These are phyloP conservation scores for Platerodrilus igneus DNA, from an alignment of 2,888 invertebrate genomes.

Conservation along the genomic window DNA sequence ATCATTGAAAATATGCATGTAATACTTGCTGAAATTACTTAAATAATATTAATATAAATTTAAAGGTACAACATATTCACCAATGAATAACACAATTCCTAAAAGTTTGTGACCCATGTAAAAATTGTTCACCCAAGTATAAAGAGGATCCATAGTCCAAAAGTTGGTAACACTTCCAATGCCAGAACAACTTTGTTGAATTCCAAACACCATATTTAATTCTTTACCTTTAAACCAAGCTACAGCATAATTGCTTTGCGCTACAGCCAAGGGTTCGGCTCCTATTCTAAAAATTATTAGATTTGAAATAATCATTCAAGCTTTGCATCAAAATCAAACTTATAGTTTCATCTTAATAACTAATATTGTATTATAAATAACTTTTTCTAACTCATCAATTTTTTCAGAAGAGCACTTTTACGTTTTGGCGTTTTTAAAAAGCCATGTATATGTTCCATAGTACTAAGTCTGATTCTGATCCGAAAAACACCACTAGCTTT, in stretches of 20 bases:
- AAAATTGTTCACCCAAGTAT: constrained; percentile 64
- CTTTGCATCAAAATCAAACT: too few relatives aligned
- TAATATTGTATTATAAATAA: too few relatives aligned
- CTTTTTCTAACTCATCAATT: too few relatives aligned
- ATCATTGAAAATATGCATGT: constrained; percentile 82
- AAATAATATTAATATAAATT: constrained; percentile 19
- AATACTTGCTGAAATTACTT: constrained; percentile 66
- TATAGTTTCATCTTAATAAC: too few relatives aligned
- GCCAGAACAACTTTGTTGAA: constrained; percentile 90
- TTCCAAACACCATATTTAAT: constrained; percentile 95
- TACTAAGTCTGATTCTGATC: too few relatives aligned
- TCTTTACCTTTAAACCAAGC: constrained; percentile 97
- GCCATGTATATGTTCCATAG: too few relatives aligned
- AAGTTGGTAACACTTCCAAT: constrained; percentile 94
- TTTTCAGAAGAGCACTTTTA: too few relatives aligned
- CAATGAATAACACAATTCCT: constrained; percentile 70
- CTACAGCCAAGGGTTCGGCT: constrained; percentile 92
- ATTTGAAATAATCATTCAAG: too few relatives aligned
- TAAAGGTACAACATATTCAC: constrained; percentile 44
- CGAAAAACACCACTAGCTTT: too few relatives aligned
- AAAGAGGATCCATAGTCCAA: constrained; percentile 86
- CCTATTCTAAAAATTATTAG: constrained; percentile 79
- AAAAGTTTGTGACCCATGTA: constrained; percentile 66
- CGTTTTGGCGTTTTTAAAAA: too few relatives aligned
- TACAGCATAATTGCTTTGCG: constrained; percentile 95